Conservation (phyloP, 1,140 invertebrate species). For the Drosophila leontia region DNA sequence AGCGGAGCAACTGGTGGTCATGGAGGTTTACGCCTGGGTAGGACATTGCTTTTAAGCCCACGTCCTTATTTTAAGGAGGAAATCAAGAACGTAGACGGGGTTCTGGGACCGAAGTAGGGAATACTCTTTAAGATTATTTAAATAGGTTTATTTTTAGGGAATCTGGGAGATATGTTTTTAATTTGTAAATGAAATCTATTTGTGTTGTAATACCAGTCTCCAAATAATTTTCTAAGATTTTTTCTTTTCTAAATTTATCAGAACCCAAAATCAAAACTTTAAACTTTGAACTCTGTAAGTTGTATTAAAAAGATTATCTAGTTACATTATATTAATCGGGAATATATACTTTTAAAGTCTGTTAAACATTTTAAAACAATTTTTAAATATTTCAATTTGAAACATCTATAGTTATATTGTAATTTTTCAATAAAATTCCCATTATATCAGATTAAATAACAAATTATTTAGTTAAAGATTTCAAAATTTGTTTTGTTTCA, state of each 20-base stretch:
- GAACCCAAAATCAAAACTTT: not conserved
- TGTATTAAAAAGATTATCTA: not conserved
- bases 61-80: not conserved
- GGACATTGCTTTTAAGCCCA: constrained; percentile 26
- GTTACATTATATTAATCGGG: too few species aligned
- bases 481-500: too few species aligned
- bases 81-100: accelerated
- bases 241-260: not conserved
- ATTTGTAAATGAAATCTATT: not conserved
- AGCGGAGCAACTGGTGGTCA: constrained; percentile 71
- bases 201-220: not conserved
- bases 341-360: not conserved
- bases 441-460: not conserved
- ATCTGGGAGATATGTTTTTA: not conserved
- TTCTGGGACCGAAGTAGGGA: not conserved
- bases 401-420: not conserved
- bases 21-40: constrained; percentile 74
- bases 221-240: not conserved
- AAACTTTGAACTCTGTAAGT: not conserved
- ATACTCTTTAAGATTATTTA: not conserved
- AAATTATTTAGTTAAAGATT: too few species aligned
- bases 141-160: too few species aligned
- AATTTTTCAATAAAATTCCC: not conserved
- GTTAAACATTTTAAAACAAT: not conserved
- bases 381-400: not conserved